These are phyloP conservation scores for Pardosa pseudoannulata DNA, from an alignment of 2,888 invertebrate genomes.

Conservation along the genomic window DNA sequence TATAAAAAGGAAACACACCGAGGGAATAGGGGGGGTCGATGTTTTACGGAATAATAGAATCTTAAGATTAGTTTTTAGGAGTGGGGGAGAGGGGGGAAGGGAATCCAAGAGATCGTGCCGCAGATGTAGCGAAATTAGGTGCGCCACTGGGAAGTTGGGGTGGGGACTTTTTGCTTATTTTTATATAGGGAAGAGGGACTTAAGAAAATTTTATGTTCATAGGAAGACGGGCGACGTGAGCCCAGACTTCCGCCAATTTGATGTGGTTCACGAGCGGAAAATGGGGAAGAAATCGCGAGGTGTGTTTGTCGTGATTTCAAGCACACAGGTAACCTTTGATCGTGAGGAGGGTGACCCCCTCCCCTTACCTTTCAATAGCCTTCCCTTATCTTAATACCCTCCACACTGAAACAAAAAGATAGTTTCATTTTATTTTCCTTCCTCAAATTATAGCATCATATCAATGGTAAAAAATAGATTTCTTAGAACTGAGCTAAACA, in stretches of 20 bases:
- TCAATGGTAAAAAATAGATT: no score
- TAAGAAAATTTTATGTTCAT: conserved; percentile 43
- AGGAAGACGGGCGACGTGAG: conserved; percentile 29
- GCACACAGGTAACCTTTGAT: no score
- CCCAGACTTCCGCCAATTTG: conserved; percentile 48
- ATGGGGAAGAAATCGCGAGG: conserved; percentile 4
- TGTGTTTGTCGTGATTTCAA: neutral
- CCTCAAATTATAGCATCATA: no score
- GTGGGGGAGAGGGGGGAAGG: no score
- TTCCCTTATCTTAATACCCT: no score
- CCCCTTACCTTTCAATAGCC: no score
- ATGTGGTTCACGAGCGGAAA: conserved; percentile 31
- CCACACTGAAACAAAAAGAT: no score
- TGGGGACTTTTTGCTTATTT: conserved; percentile 15
- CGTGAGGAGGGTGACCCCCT: no score
- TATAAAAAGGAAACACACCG: conserved; percentile 20
- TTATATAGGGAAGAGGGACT: conserved; percentile 26
- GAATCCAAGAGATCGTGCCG: conserved; percentile 18
- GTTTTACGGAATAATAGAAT: conserved; percentile 64
- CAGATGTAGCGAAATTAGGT: conserved; percentile 63
- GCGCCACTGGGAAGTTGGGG: conserved; percentile 31
- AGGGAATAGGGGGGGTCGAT: conserved; percentile 30
- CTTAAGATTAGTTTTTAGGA: conserved; percentile 40
- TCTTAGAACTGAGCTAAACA: no score
- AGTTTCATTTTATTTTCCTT: no score